Evolutionary conservation across 1,140 invertebrate species (phyloP), one percentile per base, ranked within the genome.

Genomic region (Marisa cornuarietis): DNA sequence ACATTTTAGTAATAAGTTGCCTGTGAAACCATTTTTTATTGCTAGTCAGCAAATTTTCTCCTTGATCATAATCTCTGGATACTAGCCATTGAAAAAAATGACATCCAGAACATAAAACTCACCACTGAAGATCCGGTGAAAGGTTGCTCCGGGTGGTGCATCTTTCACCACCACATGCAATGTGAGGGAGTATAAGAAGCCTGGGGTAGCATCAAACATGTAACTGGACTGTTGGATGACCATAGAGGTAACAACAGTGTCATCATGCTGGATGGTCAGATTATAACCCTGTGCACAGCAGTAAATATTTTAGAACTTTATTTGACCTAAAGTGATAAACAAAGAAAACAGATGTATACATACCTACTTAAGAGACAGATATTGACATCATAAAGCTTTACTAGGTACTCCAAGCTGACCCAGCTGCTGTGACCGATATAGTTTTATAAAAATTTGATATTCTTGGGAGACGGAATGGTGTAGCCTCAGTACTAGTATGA

Each of bases 261-360:
- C 22, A 10, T 51, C 74, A 6, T 10, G 26, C 74, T 42, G 51
- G 18, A 76, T 31, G 26, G 61, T 65, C 61, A 76, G 24, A 20
- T 76, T 76, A 61, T 65, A 76, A 11, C 74, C 74, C 74, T 76
- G 74, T 31, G 54, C 54, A 58, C 8, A 58, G 1, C 54, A 58
- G 16, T 58, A 11, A 58, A 58, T 58, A 58, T 18, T 58, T 11
- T 58, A 42, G 0, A 42, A 42, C 31, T 42, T 42, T 42, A 42
- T 42, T 42, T 42, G 31, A 42, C 0, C n/a, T n/a, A n/a, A n/a
- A n/a, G n/a, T n/a, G n/a, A n/a, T n/a, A n/a, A n/a, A 0, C 31
- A 42, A 73, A 24, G 62, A 20, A 20, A 65, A 65, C 24, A 65
- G n/a, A n/a, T n/a, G n/a, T n/a, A n/a, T n/a, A n/a, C n/a, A n/a